Evolutionary conservation across 2,113 vertebrate species (phyloP).

Genomic region (Ailurus styani): DNA sequence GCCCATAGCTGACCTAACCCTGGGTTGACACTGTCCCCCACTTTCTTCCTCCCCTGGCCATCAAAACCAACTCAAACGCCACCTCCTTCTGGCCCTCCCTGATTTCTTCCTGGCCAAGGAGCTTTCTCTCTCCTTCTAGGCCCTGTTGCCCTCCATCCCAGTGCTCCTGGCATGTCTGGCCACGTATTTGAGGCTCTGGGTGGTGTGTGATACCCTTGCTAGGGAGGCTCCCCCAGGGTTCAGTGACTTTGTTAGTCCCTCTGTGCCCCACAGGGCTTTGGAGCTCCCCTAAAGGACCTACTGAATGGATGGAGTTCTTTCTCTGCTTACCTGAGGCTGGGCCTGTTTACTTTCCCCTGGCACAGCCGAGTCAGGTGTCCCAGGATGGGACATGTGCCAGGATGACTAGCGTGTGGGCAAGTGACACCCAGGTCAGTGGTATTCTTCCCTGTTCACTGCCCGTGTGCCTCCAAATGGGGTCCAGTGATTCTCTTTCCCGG

Average conservation of each 20-base stretch:
- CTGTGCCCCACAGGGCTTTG: fast-evolving
- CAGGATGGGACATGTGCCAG: not conserved
- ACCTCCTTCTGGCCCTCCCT: not conserved
- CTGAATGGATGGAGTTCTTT: not conserved
- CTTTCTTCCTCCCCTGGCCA: not conserved
- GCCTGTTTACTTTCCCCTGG: not conserved
- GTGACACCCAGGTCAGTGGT: not conserved
- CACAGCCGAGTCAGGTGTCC: not conserved
- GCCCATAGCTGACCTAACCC: not conserved
- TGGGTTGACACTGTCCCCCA: too few species aligned
- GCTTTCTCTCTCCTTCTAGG: not conserved
- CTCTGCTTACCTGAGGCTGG: not conserved
- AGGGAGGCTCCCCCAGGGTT: not conserved
- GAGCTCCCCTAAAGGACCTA: not conserved
- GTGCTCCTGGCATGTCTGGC: not conserved
- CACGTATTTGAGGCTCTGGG: not conserved
- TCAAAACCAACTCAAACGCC: not conserved
- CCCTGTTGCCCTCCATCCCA: too few species aligned
- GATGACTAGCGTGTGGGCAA: not conserved
- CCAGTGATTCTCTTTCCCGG: not conserved
- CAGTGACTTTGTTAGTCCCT: not conserved
- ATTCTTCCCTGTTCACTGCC: not conserved
- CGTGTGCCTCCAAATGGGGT: not conserved
- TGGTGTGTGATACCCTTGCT: not conserved
- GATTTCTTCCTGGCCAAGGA: not conserved